phyloP scores from a whole-genome alignment of 2,888 invertebrate genomes.

The Hirtodrosophila alboralis region DNA sequence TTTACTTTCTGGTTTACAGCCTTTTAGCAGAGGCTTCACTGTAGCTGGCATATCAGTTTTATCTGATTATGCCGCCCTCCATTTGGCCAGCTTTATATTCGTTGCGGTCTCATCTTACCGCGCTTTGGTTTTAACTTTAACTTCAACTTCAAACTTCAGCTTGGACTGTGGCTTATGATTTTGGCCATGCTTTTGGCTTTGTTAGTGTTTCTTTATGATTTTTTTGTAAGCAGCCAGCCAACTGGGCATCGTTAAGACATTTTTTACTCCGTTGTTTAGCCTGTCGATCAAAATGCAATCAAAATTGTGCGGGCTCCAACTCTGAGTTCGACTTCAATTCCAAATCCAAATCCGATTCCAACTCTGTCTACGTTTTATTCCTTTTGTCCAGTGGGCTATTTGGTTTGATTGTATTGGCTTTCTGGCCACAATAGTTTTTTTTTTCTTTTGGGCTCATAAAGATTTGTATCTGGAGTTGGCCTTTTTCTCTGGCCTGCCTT shows the following conservation, averaged over 20 bases:
- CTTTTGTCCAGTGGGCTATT: constrained; percentile 47
- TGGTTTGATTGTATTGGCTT: constrained; percentile 51
- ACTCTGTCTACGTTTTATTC: constrained; percentile 20
- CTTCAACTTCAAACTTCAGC: background rate
- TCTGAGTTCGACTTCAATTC: constrained; percentile 11
- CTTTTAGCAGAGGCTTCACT: constrained; percentile 26
- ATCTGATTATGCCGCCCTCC: constrained; percentile 71
- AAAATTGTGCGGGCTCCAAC: constrained; percentile 67
- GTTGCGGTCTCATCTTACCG: constrained; percentile 49
- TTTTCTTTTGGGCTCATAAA: constrained; percentile 61
- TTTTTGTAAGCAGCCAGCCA: constrained; percentile 53
- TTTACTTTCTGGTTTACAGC: background rate
- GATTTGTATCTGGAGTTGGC: constrained; percentile 53
- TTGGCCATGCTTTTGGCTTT: constrained; percentile 49
- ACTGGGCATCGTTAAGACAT: constrained; percentile 58
- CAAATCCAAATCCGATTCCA: constrained; percentile 2
- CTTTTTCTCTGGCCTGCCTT: constrained; percentile 21
- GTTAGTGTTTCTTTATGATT: constrained; percentile 55
- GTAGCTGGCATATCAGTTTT: constrained; percentile 44
- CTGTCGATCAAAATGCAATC: constrained; percentile 79
- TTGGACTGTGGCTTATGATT: constrained; percentile 42
- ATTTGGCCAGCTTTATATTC: constrained; percentile 20
- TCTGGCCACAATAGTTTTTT: constrained; percentile 60
- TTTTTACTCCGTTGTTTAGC: constrained; percentile 44
- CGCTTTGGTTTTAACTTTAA: constrained; percentile 34